A percentile compares a stretch with the other conserved stretches of the same genome.
Evolutionary conservation across 2,797 vertebrate species (phyloP).

Genomic region (Acrocephalus scirpaceus): DNA sequence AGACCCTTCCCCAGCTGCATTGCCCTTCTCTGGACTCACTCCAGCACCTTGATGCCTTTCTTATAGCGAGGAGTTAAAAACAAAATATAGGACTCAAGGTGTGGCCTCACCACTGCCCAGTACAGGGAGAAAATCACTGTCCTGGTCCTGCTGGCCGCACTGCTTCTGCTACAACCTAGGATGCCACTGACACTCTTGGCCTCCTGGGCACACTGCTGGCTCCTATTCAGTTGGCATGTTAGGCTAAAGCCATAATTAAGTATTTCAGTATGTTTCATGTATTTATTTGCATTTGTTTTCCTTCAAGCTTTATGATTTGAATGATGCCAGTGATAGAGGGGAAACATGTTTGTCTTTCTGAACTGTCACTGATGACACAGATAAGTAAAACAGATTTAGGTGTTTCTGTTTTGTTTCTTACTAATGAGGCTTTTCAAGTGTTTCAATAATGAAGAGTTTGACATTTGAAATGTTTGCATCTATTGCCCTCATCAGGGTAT

Average conservation of each 20-base stretch:
- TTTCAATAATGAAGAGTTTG: slow-evolving; percentile 62
- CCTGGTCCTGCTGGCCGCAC: neutral
- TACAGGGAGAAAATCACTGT: too few relatives aligned
- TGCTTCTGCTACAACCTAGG: neutral
- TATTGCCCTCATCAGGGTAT: slow-evolving; percentile 54
- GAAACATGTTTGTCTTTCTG: slow-evolving; percentile 63
- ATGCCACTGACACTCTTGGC: neutral
- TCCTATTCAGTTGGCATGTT: neutral
- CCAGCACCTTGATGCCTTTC: neutral
- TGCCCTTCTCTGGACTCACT: neutral
- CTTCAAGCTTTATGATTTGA: slow-evolving; percentile 61
- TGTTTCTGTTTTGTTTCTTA: slow-evolving; percentile 66
- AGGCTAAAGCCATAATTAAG: neutral
- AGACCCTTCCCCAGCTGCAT: neutral
- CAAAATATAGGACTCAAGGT: fast-evolving
- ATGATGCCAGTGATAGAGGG: slow-evolving; percentile 49
- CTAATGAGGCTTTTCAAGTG: slow-evolving; percentile 66
- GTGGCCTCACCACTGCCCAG: fast-evolving
- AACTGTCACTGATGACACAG: slow-evolving; percentile 66
- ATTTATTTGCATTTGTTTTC: slow-evolving; percentile 56
- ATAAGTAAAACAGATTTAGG: slow-evolving; percentile 62
- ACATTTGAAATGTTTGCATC: slow-evolving; percentile 25
- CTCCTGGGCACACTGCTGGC: neutral
- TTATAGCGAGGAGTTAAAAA: neutral
- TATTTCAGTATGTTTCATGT: slow-evolving; percentile 11